Percentiles rank a stretch among this genome's conserved stretches.
These are phyloP conservation scores for Tenthredo scrophulariae DNA, from an alignment of 2,888 invertebrate species.

Conservation along the genomic window DNA sequence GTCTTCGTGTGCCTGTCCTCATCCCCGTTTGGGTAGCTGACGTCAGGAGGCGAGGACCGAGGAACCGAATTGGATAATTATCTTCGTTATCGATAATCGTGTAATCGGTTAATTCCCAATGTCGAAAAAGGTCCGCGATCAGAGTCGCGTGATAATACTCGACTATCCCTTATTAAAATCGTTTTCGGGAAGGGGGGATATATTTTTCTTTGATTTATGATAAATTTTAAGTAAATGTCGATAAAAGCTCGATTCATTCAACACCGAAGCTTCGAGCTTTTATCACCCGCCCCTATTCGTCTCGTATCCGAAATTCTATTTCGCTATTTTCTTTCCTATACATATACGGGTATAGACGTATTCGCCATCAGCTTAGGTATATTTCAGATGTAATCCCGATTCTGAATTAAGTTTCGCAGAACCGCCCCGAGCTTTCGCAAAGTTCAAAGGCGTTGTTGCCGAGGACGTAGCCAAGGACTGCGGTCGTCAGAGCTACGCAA, in stretches of 20 bases:
- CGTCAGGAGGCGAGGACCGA: not conserved
- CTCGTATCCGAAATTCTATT: not conserved
- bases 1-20: not conserved
- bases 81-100: not conserved
- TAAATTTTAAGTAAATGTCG: not conserved
- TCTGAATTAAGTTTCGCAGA: not conserved
- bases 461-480: not conserved
- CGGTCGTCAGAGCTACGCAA: not conserved
- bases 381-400: not conserved
- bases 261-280: not conserved
- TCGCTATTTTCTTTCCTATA: not conserved
- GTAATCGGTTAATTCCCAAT: not conserved
- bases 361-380: not conserved
- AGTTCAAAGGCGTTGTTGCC: conserved; percentile 11
- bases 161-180: not conserved
- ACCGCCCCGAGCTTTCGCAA: not conserved
- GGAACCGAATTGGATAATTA: not conserved
- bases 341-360: not conserved
- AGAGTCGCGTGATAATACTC: not conserved
- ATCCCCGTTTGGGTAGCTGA: conserved; percentile 12
- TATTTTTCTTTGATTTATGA: no score
- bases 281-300: not conserved
- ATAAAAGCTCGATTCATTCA: not conserved
- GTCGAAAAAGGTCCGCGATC: not conserved
- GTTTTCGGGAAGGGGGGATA: no score